Base-by-base conservation (phyloP, 2,888 invertebrate species). In the Sminthurides aquaticus region DNA sequence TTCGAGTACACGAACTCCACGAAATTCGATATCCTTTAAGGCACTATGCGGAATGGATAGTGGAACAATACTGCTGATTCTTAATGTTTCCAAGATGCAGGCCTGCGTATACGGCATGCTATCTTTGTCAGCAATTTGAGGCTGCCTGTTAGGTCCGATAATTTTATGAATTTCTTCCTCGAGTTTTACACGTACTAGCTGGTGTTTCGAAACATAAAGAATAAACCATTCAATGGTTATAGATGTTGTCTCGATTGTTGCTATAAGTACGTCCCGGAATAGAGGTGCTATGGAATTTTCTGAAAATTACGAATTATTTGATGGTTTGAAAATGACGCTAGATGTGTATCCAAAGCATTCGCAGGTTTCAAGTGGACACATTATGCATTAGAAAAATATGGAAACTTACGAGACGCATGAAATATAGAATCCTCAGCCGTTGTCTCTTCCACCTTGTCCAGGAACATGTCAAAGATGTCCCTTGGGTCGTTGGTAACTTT, bases 41-140 rank as follows among this genome's bases (percentile, higher is more conserved):
- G 87, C 84, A 48, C 91, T 90, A 76, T 91, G 92, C 3, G 92
- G 91, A 72, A 91, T 87, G 1, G 92, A 91, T 26, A 89, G 79
- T 0, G 91, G 91, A 0, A 90, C 87, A 1, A 90, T 88, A 0
- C 88, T 85, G 24, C 90, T 81, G 29, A 90, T 84, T 59, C 93
- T 82, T 76, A 90, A 89, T 0, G 85, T 83, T 79, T 93, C 92
- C 60, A 85, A 83, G 48, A 92, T 81, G 18, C 87, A 84, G 8
- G 92, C 91, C 79, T 87, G 86, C n/a, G 26, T 49, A n/a, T 49
- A 60, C 8, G 60, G 60, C 25, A 60, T 25, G 2, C 49, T 1
- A n/a, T 25, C 18, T 25, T 22, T 34, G 20, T 43, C 49, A 3
- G 8, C 18, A 1, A 61, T 8, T 18, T 11, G 43, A 18, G 43